Evolutionary conservation across 2,888 invertebrate genomes (phyloP).

Genomic region (Galerucella pusilla): DNA sequence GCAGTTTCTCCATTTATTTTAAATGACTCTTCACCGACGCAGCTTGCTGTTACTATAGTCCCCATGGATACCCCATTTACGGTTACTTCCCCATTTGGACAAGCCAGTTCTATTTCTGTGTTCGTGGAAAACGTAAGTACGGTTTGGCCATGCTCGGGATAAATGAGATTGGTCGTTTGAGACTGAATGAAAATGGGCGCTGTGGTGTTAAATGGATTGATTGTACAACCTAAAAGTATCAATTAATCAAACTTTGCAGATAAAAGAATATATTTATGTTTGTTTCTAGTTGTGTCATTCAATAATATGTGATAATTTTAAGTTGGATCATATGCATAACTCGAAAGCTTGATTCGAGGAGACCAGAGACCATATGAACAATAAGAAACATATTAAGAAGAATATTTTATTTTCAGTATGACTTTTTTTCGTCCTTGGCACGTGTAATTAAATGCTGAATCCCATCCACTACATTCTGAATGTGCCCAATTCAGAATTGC

Average conservation of each 20-base stretch:
- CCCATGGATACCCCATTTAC: neutral
- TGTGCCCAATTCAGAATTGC: no score
- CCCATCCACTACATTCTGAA: no score
- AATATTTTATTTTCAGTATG: no score
- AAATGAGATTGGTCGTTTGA: neutral
- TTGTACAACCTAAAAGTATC: constrained; percentile 3
- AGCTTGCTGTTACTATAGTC: neutral
- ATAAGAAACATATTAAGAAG: no score
- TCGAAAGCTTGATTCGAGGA: no score
- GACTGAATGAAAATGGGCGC: neutral
- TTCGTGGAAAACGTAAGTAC: neutral
- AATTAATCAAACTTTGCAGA: neutral
- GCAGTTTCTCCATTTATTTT: neutral
- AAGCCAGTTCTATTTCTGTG: neutral
- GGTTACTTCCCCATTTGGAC: neutral
- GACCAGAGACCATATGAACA: no score
- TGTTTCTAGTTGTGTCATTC: no score
- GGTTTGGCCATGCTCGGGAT: constrained; percentile 7
- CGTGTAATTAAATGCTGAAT: no score
- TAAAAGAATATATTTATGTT: neutral
- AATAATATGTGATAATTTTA: no score
- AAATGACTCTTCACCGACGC: neutral
- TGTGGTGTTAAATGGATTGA: neutral
- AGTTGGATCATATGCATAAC: no score
- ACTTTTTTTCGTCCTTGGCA: no score